Base-by-base conservation (phyloP, 2,113 vertebrate species). In the Hippopotamus amphibius region DNA sequence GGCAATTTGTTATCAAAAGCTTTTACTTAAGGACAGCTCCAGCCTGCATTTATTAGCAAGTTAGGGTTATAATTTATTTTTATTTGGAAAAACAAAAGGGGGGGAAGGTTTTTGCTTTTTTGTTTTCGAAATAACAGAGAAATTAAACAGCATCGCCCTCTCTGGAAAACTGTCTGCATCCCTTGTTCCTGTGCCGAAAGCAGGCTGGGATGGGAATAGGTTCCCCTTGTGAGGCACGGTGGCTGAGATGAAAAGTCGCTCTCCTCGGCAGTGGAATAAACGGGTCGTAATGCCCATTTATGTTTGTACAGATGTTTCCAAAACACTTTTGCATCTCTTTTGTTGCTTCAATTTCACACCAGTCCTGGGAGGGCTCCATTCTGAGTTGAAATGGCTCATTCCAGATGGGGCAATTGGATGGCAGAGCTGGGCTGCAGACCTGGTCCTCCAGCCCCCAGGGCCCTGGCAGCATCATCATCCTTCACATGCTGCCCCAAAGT, bases 1-100 rank as follows among this genome's bases (percentile, higher is more conserved):
- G 98, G 97, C 98, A 98, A 98, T 99, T 99, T 98, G 98, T 98
- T 98, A 98, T 98, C 98, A 97, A 98, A 98, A 98, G 98, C 98
- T 99, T 99, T 99, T 98, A 99, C 98, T 99, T 99, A 99, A 98
- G 98, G 98, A 98, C 97, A 98, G 98, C 96, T 98, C 98, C 96
- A 98, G 98, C 98, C 97, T 92, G 57, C 98, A 97, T 98, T 98
- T 98, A 98, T 98, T 98, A 97, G 96, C 96, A 97, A 98, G 97
- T 98, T 98, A 98, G 97, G 97, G 96, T 97, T 98, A 97, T 98
- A 98, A 96, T 95, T 98, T 98, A 98, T 98, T 99, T 99, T 98
- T 98, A 98, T 98, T 98, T 98, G 95, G 97, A 98, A 98, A 99
- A 98, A 98, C 96, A 98, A 98, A 98, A 97, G 43, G 30, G 14